Base-by-base conservation (phyloP, 2,888 invertebrate species). In the Linnaemya vulpina region DNA sequence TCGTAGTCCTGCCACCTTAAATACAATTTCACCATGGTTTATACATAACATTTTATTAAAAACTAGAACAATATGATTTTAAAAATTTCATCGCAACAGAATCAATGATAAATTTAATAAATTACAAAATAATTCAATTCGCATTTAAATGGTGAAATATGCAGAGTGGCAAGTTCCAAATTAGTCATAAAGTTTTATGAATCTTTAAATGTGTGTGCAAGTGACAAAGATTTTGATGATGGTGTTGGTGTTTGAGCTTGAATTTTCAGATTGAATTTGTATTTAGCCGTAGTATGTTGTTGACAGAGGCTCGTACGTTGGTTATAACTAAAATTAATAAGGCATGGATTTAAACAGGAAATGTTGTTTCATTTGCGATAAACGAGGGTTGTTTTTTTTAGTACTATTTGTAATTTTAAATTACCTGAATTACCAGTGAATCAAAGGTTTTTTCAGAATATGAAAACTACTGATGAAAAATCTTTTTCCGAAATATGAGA, bases 161-260 rank as follows among this genome's bases (percentile, higher is more conserved):
- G 10, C 40, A 30, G 30, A 53, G 5, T 40, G 60, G n/a, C 55
- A 25, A 58, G 58, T 17, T 67, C 11, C 58, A 71, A 55, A 63
- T 63, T 74, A 63, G 53, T 49, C 70, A 76, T 82, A 71, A 82
- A 76, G 65, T 65, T 77, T 71, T 71, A 77, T 76, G 40, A 40
- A 51, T 65, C 17, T 76, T 82, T 63, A 49, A 63, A 55, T 58
- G 70, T 46, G 68, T 17, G 51, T 53, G 35, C 30, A 30, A 63
- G 35, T 35, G 58, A 49, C 22, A n/a, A 17, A 46, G 49, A 62
- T 76, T 40, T 43, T 55, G 43, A 65, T 11, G 40, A 40, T 60
- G 43, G 46, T 46, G 43, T 22, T 38, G 10, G 40, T 40, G 70
- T 55, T 53, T 22, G 11, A 53, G 15, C n/a, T 53, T 17, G 30